Conservation (phyloP, 2,797 vertebrate species). For the Dallia pectoralis region DNA sequence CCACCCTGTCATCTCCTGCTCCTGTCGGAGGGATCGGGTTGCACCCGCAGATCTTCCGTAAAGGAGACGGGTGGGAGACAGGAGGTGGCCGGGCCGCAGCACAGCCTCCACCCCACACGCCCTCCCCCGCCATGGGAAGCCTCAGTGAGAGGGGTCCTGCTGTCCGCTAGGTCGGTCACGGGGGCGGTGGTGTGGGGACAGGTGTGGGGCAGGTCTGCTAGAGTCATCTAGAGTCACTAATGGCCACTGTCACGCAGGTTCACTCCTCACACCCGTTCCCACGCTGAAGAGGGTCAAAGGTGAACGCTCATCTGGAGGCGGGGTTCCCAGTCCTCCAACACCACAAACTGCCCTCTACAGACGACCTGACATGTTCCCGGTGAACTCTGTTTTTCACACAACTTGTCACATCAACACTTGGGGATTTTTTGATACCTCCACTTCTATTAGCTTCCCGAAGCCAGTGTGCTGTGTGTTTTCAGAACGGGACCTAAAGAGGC, state of each 20-base stretch:
- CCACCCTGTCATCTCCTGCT: slow-evolving; percentile 35
- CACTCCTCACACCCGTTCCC: slow-evolving; percentile 47
- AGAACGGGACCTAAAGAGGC: background rate
- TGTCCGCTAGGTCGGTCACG: background rate
- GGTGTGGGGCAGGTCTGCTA: slow-evolving; percentile 59
- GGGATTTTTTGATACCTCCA: background rate
- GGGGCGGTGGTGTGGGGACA: slow-evolving; percentile 29
- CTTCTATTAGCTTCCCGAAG: background rate
- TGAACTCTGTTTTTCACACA: background rate
- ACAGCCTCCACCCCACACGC: background rate
- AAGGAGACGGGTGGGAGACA: slow-evolving; percentile 25
- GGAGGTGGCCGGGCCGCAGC: slow-evolving; percentile 13
- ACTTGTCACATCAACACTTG: too few species aligned
- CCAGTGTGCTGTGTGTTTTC: slow-evolving; percentile 8
- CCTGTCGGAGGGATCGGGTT: slow-evolving; percentile 27
- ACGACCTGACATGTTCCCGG: background rate
- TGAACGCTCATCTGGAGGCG: slow-evolving; percentile 38
- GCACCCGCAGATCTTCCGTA: slow-evolving; percentile 15
- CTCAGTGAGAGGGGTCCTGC: background rate
- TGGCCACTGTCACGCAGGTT: slow-evolving; percentile 53
- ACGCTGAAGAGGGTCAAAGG: slow-evolving; percentile 55
- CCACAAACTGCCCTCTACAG: background rate
- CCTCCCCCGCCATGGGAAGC: slow-evolving; percentile 4
- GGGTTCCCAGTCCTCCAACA: slow-evolving; percentile 16
- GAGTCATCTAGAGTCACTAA: slow-evolving; percentile 61